phyloP scores from a whole-genome alignment of 2,797 vertebrate species.

The Ambastaia sidthimunki region DNA sequence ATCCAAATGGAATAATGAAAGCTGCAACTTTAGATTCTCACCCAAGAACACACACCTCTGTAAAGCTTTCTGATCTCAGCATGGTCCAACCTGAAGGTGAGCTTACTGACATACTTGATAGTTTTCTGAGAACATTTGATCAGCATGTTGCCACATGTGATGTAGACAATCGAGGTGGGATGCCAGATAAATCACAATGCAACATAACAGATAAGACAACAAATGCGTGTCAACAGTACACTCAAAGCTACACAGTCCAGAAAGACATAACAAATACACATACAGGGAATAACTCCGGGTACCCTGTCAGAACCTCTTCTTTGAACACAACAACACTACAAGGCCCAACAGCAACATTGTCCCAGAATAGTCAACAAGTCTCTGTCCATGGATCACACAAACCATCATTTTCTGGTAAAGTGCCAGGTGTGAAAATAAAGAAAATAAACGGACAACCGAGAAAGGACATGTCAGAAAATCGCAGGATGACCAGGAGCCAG shows the following conservation, averaged over 20 bases:
- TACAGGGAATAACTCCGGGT: background rate
- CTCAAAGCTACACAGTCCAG: conserved; percentile 3
- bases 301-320: background rate
- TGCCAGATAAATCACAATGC: background rate
- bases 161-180: conserved; percentile 31
- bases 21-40: background rate
- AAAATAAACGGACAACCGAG: conserved; percentile 1
- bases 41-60: conserved; percentile 1
- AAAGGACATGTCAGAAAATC: conserved; percentile 7
- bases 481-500: conserved; percentile 52
- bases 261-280: background rate
- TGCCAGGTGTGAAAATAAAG: background rate
- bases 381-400: background rate
- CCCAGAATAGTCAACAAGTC: background rate
- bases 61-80: conserved; percentile 4
- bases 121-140: conserved; percentile 72
- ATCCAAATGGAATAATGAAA: conserved; percentile 3
- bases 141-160: conserved; percentile 50
- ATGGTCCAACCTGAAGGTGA: conserved; percentile 59
- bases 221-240: background rate
- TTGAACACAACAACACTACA: conserved; percentile 8
- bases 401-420: background rate
- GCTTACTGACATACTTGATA: conserved; percentile 69
- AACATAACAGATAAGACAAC: background rate
- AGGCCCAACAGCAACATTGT: background rate